phyloP scores from a whole-genome alignment of 2,888 invertebrate genomes.

The Pediacus dermestoides region DNA sequence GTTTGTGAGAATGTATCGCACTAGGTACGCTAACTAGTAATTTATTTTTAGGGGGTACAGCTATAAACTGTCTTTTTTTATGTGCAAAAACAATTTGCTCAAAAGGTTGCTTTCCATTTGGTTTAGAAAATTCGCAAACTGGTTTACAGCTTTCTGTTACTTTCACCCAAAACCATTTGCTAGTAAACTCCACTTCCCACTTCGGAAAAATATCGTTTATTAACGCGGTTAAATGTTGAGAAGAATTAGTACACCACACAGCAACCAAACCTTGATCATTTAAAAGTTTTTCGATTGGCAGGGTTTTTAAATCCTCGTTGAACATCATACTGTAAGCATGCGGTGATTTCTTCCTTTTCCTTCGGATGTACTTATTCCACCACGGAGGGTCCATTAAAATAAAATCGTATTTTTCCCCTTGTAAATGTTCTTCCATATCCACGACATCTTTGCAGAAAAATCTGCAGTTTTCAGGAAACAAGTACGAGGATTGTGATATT shows the following conservation, averaged over 20 bases:
- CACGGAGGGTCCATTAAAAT: conserved; percentile 93
- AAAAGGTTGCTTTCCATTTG: conserved; percentile 80
- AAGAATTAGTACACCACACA: conserved; percentile 91
- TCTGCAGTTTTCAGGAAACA: conserved; percentile 64
- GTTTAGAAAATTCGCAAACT: conserved; percentile 56
- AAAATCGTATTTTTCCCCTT: conserved; percentile 64
- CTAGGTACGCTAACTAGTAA: conserved; percentile 83
- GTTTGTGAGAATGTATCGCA: conserved; percentile 93
- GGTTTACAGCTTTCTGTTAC: conserved; percentile 47
- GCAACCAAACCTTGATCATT: conserved; percentile 66
- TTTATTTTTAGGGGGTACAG: conserved; percentile 49
- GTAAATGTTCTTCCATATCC: conserved; percentile 53
- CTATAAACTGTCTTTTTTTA: conserved; percentile 28
- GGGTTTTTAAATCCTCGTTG: conserved; percentile 66
- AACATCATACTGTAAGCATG: conserved; percentile 74
- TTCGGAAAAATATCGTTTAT: conserved; percentile 68
- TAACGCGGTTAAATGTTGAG: conserved; percentile 64
- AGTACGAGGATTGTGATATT: conserved; percentile 52
- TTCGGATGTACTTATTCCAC: conserved; percentile 91
- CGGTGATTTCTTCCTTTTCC: conserved; percentile 64
- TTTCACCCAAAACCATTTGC: conserved; percentile 89
- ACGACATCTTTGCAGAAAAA: conserved; percentile 67
- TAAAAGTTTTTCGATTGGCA: conserved; percentile 67
- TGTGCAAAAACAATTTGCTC: conserved; percentile 72
- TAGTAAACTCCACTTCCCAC: conserved; percentile 71